These are phyloP conservation scores for Rhingia rostrata DNA, from an alignment of 2,888 invertebrate species.

Conservation along the genomic window DNA sequence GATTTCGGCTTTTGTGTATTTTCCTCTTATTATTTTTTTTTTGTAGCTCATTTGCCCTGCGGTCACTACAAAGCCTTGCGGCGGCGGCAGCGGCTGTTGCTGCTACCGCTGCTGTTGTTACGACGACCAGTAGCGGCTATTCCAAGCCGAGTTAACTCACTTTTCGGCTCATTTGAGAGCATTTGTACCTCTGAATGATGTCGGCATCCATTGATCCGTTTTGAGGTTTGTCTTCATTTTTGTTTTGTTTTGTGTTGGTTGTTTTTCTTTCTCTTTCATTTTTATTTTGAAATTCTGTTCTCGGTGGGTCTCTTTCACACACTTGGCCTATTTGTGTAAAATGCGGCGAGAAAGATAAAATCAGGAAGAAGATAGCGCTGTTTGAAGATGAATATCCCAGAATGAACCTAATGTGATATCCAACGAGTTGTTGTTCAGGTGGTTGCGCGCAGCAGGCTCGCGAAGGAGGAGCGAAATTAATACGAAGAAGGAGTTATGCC, in stretches of 20 bases:
- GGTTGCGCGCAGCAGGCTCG: background rate
- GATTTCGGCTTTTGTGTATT: conserved; percentile 70
- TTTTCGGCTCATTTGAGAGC: conserved; percentile 76
- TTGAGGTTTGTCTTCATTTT: conserved; percentile 25
- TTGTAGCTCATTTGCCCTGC: conserved; percentile 69
- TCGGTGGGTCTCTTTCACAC: conserved; percentile 51
- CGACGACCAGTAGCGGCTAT: conserved; percentile 69
- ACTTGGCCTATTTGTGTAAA: conserved; percentile 46
- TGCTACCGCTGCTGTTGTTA: conserved; percentile 54
- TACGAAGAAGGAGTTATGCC: conserved; percentile 25
- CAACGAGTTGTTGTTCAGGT: conserved; percentile 2
- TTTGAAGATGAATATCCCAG: conserved; percentile 45
- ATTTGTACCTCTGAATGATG: conserved; percentile 75
- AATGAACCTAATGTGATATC: conserved; percentile 55
- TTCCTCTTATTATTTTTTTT: conserved; percentile 55
- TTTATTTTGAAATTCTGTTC: conserved; percentile 41
- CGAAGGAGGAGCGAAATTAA: conserved; percentile 26
- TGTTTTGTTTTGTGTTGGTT: background rate
- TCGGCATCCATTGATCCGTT: conserved; percentile 75
- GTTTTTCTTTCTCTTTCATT: conserved; percentile 7
- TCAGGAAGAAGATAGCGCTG: conserved; percentile 51
- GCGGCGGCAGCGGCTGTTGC: conserved; percentile 41
- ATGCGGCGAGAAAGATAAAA: conserved; percentile 43
- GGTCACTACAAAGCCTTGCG: conserved; percentile 74
- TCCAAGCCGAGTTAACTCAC: conserved; percentile 72